Evolutionary conservation across 2,113 vertebrate genomes (phyloP).

Genomic region (Calypte anna): DNA sequence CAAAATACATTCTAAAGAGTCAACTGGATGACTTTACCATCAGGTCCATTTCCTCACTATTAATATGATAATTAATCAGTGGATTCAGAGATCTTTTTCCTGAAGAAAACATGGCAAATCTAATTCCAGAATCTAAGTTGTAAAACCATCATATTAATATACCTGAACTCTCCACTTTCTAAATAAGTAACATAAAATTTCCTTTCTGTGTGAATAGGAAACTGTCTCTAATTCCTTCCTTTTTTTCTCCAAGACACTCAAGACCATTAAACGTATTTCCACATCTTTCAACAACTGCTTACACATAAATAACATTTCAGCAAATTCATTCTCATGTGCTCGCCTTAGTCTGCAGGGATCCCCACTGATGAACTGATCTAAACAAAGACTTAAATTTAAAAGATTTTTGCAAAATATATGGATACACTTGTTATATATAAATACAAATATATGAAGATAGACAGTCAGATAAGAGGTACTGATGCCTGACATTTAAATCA

Average conservation of each 20-base stretch:
- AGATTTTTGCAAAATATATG: not conserved
- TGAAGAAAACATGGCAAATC: not conserved
- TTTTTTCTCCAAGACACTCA: not conserved
- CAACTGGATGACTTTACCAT: not conserved
- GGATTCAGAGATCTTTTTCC: not conserved
- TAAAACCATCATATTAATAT: not conserved
- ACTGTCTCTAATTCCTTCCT: not conserved
- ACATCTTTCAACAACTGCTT: not conserved
- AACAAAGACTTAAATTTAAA: not conserved
- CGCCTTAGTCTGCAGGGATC: not conserved
- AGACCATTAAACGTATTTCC: not conserved
- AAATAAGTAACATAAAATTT: not conserved
- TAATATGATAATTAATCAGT: not conserved
- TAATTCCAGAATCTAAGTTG: not conserved
- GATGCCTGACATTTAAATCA: not conserved
- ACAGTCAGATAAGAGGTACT: accelerated
- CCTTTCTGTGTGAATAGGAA: not conserved
- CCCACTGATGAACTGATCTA: not conserved
- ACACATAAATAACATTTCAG: not conserved
- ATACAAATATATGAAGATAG: not conserved
- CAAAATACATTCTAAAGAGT: not conserved
- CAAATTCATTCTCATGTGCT: not conserved
- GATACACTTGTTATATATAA: not conserved
- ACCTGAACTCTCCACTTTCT: not conserved
- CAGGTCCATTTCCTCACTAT: not conserved